Evolutionary conservation across 2,797 vertebrate species (phyloP), one percentile per base, ranked within the genome.

Genomic region (Acanthurus lineatus): DNA sequence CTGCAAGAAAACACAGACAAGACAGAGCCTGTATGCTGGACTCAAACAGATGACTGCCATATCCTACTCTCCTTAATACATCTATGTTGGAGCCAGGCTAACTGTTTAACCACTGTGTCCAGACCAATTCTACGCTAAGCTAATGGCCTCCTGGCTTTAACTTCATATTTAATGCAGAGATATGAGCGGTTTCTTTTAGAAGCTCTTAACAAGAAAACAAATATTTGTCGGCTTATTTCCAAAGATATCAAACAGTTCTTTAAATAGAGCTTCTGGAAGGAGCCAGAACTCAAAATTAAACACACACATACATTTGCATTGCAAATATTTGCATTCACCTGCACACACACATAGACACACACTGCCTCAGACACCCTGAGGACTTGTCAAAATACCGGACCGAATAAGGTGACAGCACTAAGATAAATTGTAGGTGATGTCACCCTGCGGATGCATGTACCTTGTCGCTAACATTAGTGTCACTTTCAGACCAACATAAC

Each of bases 381-480:
- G 86, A 83, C 76, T 76, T 68, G 57, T 89, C 76, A 88, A 63
- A 80, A 51, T 63, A 47, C 25, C 12, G 62, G 77, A 28, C 62
- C 1, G 0, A 88, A 73, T 51, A 56, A 81, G 56, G 72, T 85
- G 89, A 91, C 86, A 83, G 79, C 80, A 40, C 40, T 22, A 65
- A 74, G 73, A 70, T 59, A 81, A 84, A 86, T 87, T 66, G 40
- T 52, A 83, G 83, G 85, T 83, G 85, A 89, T 84, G 81, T 90
- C 77, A 60, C 84, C 84, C 88, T 67, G 75, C 52, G 53, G 91
- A 65, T 85, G 76, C 74, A 63, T 49, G 72, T 76, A 82, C 79
- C 83, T 81, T 83, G 78, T 85, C 86, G 68, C 69, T 68, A 72
- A 48, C 73, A 69, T 87, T 84, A 86, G 65, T 77, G 16, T 89